Evolutionary conservation across 2,888 invertebrate genomes (phyloP), one percentile per base, ranked within the genome.

Genomic region (Carpatolechia fugitivella): DNA sequence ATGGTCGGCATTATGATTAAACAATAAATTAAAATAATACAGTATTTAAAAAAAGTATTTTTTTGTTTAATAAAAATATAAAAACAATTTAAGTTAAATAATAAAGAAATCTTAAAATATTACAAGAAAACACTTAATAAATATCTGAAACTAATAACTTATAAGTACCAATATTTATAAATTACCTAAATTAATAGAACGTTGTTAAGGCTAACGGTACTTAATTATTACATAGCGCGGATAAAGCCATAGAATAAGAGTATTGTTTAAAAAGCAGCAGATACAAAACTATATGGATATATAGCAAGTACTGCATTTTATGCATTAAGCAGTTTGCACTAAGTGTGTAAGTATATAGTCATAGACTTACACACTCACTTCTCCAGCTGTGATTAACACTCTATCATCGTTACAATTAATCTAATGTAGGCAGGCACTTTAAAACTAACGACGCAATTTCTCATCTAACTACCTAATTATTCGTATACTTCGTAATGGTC

Each of bases 401-500:
- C 24, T 31, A n/a, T 44, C 44, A 20, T 30, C 24, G 5, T 29
- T 46, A 7, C 14, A 18, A n/a, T 47, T 38, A 51, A 51, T 38
- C 18, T 41, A 38, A 3, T 13, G 29, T 44, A 44, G 44, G 44
- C 24, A 44, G 24, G 24, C 29, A 44, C 24, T 1, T 44, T 29
- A 20, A 24, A 24, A 24, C 6, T 24, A 24, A 24, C 24, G 24
- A 24, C 24, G 24, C 24, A 24, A 24, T 24, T 24, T 24, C 24
- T 24, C 24, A 24, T 24, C 24, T 3, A 24, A 24, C 6, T 24
- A 24, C 6, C 6, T 24, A 0, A 14, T 18, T 60, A 57, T 65
- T 80, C 78, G 57, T 65, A 70, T 33, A 82, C 70, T 55, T 80
- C 64, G 58, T 81, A 83, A 41, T 41, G 40, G 18, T 18, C 40